Conservation (phyloP, 2,113 vertebrate genomes). For the Perognathus longimembris region DNA sequence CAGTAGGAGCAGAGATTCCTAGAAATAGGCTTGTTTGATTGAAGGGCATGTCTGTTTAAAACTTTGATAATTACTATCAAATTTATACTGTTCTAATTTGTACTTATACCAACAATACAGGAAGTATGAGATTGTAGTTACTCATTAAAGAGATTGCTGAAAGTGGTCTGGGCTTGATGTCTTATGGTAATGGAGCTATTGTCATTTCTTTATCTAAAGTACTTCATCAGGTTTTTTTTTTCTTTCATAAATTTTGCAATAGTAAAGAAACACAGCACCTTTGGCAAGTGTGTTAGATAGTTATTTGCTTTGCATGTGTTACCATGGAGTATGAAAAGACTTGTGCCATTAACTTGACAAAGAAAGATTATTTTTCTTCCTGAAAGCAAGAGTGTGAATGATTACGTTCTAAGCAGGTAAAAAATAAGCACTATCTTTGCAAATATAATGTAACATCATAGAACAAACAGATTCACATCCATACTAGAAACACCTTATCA, state of each 20-base stretch:
- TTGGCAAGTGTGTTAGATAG: not conserved
- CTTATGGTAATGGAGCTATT: slow-evolving; percentile 5
- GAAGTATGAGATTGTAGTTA: not conserved
- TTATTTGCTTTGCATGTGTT: slow-evolving; percentile 41
- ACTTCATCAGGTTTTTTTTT: slow-evolving; percentile 16
- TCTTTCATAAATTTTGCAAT: slow-evolving; percentile 22
- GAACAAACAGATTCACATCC: slow-evolving; percentile 32
- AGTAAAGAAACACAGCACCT: not conserved
- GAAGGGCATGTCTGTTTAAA: not conserved
- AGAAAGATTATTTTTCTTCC: not conserved
- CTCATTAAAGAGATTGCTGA: slow-evolving; percentile 24
- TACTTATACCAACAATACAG: not conserved
- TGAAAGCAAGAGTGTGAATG: not conserved
- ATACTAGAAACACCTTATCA: slow-evolving; percentile 35
- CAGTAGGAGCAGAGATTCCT: not conserved
- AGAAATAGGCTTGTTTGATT: not conserved
- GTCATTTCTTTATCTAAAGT: slow-evolving; percentile 23
- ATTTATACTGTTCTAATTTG: not conserved
- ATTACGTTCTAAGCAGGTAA: slow-evolving; percentile 11
- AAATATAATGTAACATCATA: slow-evolving; percentile 47
- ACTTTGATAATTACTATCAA: not conserved
- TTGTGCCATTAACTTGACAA: slow-evolving; percentile 41
- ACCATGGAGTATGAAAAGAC: not conserved
- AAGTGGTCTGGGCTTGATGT: not conserved
- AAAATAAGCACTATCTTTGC: slow-evolving; percentile 46